Conservation (phyloP, 2,113 vertebrate species). For the Empidonax alnorum region DNA sequence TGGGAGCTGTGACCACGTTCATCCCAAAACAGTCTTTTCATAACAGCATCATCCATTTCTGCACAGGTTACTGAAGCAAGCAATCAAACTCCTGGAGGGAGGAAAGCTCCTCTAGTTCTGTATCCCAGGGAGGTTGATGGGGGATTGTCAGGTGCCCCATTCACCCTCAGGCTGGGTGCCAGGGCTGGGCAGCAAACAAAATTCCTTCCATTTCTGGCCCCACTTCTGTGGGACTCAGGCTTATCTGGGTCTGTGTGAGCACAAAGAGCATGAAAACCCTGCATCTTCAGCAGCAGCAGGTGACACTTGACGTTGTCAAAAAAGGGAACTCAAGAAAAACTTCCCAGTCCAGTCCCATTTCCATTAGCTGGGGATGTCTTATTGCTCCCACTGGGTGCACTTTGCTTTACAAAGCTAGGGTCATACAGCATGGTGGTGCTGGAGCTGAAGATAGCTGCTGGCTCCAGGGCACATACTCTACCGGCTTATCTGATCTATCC, state of each 20-base stretch:
- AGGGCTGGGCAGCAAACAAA: not conserved
- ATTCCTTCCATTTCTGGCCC: accelerated
- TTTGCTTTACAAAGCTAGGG: not conserved
- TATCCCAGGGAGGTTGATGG: not conserved
- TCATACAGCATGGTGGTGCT: not conserved
- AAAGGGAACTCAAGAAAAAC: not conserved
- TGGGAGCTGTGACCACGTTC: not conserved
- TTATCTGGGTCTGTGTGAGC: not conserved
- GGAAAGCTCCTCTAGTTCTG: not conserved
- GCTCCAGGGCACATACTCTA: accelerated
- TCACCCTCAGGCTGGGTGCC: not conserved
- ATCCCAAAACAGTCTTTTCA: not conserved
- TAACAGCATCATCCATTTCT: not conserved
- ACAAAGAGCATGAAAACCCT: accelerated
- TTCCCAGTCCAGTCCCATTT: not conserved
- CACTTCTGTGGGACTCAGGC: not conserved
- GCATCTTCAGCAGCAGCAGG: not conserved
- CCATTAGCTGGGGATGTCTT: not conserved
- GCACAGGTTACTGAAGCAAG: not conserved
- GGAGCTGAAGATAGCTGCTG: not conserved
- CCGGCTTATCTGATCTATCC: not conserved
- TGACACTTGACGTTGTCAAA: not conserved
- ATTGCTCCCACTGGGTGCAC: not conserved
- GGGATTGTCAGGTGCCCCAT: not conserved
- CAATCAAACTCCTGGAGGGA: not conserved